Percentiles rank a stretch among this genome's conserved stretches.
Evolutionary conservation across 2,888 invertebrate species (phyloP).

Genomic region (Clusia tigrina): DNA sequence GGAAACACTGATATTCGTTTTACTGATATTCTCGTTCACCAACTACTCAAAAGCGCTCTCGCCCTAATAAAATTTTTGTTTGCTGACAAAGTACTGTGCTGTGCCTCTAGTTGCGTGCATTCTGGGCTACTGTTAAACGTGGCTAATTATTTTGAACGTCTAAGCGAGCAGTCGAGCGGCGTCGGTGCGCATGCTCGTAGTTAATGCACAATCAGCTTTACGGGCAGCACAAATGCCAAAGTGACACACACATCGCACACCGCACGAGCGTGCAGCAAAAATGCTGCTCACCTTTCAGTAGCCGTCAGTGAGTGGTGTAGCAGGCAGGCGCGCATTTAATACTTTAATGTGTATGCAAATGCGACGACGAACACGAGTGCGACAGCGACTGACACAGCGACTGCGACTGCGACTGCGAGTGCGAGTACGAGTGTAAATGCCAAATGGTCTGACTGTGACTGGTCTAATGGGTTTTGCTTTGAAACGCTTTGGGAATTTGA

Average conservation of each 20-base stretch:
- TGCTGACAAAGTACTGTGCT: no score
- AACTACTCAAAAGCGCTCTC: no score
- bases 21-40: no score
- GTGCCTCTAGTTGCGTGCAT: no score
- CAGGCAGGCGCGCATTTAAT: background rate
- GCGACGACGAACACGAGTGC: background rate
- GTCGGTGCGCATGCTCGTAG: no score
- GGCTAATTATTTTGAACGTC: no score
- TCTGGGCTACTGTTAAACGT: no score
- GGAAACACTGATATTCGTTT: no score
- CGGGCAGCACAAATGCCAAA: constrained; percentile 11
- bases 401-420: background rate
- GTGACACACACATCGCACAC: background rate
- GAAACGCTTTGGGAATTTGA: background rate
- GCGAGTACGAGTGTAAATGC: constrained; percentile 45
- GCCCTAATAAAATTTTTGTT: no score
- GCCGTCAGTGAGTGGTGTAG: background rate
- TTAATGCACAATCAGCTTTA: no score
- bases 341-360: background rate
- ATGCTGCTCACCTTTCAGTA: constrained; percentile 50
- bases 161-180: no score
- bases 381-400: background rate
- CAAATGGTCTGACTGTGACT: constrained; percentile 40
- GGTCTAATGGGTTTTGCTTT: background rate
- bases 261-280: constrained; percentile 25